Base-by-base conservation (phyloP, 2,113 vertebrate species). In the Archilochus colubris region DNA sequence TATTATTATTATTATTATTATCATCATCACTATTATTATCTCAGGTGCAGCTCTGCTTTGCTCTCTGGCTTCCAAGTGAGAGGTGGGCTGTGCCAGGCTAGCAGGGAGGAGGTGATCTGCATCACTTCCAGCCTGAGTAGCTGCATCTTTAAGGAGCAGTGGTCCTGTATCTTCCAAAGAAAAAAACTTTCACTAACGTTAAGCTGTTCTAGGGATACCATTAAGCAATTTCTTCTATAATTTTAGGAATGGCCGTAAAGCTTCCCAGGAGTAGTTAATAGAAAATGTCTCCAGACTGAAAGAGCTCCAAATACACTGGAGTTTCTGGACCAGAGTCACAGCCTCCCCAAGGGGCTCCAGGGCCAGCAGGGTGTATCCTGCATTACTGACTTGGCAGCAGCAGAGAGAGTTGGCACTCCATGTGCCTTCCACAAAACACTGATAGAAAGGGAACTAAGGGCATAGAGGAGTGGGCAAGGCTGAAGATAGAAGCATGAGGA, bases 141-240 rank as follows among this genome's bases (percentile, higher is more conserved):
- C 40, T 24, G 17, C 1, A 3, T 20, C 62, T 81, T 75, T 86
- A 88, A 46, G 31, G 51, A 84, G 15, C 36, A 13, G 10, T 22
- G 48, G 10, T n/a, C 31, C 33, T 21, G 5, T 24, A 31, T 44
- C 36, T 78, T 81, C 73, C 73, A 53, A 81, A 36, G 33, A 50
- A 16, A 51, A 86, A 88, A 63, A 23, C 0, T 0, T 68, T 70
- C 0, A 0, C n/a, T 53, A 18, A 40, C 7, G 11, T 9, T 40
- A 48, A 72, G 40, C 3, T 73, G 25, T 54, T 75, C 81, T 38
- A 43, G 66, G 73, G 40, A 68, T 36, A 21, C 40, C 57, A 86
- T 88, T 11, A 43, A 81, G 28, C 1, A 2, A 44, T 57, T 67
- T 64, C 36, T 93, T 38, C 38, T 9, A 18, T 82, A 86, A 36